phyloP scores from a whole-genome alignment of 2,888 invertebrate genomes.

The Anarsia innoxiella region DNA sequence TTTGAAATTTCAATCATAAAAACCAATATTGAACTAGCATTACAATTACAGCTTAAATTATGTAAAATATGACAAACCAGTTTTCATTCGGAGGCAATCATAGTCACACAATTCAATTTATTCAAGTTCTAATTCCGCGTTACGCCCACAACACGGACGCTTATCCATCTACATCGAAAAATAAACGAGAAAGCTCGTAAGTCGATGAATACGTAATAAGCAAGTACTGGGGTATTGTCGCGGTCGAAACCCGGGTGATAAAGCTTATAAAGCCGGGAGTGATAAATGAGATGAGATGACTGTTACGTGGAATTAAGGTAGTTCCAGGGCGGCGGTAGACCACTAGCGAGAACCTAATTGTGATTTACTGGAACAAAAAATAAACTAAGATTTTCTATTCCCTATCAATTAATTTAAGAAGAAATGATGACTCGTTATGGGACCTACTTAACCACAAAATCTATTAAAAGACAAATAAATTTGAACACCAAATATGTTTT shows the following conservation, averaged over 20 bases:
- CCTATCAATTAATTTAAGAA: too few species aligned
- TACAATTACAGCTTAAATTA: too few species aligned
- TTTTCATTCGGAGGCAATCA: slow-evolving; percentile 49
- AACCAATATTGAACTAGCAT: slow-evolving; percentile 36
- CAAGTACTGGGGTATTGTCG: slow-evolving; percentile 14
- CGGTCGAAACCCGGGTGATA: slow-evolving; percentile 16
- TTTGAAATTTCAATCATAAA: slow-evolving; percentile 33
- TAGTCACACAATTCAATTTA: slow-evolving; percentile 59
- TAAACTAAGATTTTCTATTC: too few species aligned
- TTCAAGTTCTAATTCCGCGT: slow-evolving; percentile 52
- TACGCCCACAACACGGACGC: slow-evolving; percentile 45
- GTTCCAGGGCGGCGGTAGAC: slow-evolving; percentile 8
- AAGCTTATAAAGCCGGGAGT: slow-evolving; percentile 3
- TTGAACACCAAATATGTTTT: too few species aligned
- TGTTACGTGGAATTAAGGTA: slow-evolving; percentile 7
- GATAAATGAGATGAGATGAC: slow-evolving; percentile 5
- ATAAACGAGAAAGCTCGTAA: slow-evolving; percentile 46
- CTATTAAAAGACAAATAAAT: too few species aligned
- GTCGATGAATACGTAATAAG: slow-evolving; percentile 42
- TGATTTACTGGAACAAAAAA: too few species aligned
- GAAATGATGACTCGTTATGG: too few species aligned
- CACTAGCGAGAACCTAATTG: too few species aligned
- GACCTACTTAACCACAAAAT: too few species aligned
- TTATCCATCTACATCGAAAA: slow-evolving; percentile 48
- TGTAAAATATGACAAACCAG: slow-evolving; percentile 29